phyloP scores from a whole-genome alignment of 2,113 vertebrate species.

The Rallus limicola region DNA sequence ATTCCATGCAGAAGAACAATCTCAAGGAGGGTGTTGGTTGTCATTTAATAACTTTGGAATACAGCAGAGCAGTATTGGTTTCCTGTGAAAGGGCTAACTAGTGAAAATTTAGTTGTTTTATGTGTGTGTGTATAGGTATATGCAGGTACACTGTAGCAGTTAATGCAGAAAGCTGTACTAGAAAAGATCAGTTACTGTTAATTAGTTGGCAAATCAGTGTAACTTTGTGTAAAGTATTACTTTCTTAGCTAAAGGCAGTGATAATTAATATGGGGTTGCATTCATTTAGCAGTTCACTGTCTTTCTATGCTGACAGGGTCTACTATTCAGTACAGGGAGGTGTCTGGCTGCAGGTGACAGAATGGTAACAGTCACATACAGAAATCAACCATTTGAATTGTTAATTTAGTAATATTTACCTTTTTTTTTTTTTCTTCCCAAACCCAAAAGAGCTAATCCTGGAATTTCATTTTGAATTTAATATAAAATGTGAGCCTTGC shows the following conservation, averaged over 20 bases:
- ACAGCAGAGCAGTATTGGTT: fast-evolving
- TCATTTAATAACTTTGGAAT: background rate
- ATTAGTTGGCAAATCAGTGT: background rate
- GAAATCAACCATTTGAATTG: background rate
- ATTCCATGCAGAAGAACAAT: background rate
- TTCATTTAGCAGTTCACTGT: background rate
- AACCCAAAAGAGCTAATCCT: background rate
- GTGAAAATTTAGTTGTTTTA: background rate
- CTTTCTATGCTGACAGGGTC: background rate
- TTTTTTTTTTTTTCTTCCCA: background rate
- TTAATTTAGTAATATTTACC: background rate
- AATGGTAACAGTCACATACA: background rate
- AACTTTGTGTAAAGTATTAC: background rate
- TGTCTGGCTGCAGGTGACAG: background rate
- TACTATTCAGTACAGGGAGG: background rate
- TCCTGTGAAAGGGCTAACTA: background rate
- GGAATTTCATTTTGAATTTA: background rate
- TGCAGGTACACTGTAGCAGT: background rate
- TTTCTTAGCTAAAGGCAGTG: background rate
- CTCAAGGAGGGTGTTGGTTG: background rate
- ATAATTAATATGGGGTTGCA: background rate
- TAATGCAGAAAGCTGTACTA: background rate
- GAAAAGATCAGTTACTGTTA: background rate
- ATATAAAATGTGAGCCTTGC: background rate
- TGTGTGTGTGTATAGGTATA: background rate